Evolutionary conservation across 2,113 vertebrate species (phyloP).

Genomic region (Entosphenus tridentatus): DNA sequence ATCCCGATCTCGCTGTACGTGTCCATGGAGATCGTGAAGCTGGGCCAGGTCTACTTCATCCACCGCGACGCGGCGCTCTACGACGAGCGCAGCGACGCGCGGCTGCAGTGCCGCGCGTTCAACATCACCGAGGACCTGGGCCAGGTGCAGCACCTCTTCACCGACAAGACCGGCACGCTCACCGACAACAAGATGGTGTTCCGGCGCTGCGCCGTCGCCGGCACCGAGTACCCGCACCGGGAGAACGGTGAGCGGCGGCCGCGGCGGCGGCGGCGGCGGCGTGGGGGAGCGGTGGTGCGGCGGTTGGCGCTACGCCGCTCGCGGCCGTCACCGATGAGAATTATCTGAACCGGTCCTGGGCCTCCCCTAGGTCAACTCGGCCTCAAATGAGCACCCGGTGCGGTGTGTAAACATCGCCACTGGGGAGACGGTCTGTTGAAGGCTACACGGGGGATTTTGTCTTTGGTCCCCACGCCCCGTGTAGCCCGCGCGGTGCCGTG

Average conservation of each 20-base stretch:
- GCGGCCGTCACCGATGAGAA: too few species aligned
- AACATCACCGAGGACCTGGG: conserved; percentile 94
- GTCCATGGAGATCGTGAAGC: conserved; percentile 91
- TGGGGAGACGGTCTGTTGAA: too few species aligned
- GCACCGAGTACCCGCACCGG: conserved; percentile 84
- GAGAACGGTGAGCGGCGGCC: conserved; percentile 50
- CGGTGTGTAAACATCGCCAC: too few species aligned
- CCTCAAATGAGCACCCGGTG: too few species aligned
- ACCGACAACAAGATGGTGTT: conserved; percentile 99
- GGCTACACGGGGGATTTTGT: too few species aligned
- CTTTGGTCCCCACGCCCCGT: too few species aligned
- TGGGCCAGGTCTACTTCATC: conserved; percentile 91
- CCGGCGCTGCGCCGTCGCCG: conserved; percentile 72
- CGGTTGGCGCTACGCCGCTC: too few species aligned
- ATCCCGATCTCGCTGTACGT: conserved; percentile 93
- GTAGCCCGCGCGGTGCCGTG: too few species aligned
- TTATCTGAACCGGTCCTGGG: too few species aligned
- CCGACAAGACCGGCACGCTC: conserved; percentile 89
- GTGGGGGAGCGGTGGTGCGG: too few species aligned
- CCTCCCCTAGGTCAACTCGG: too few species aligned
- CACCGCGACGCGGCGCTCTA: conserved; percentile 75
- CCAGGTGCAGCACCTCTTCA: conserved; percentile 92
- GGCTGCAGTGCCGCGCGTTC: conserved; percentile 70
- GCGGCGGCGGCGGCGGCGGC: conserved; percentile 8
- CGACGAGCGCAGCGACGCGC: conserved; percentile 78